Percentiles rank a stretch among this genome's conserved stretches.
Conservation (phyloP, 2,888 invertebrate genomes). For the Eupithecia vulgata region DNA sequence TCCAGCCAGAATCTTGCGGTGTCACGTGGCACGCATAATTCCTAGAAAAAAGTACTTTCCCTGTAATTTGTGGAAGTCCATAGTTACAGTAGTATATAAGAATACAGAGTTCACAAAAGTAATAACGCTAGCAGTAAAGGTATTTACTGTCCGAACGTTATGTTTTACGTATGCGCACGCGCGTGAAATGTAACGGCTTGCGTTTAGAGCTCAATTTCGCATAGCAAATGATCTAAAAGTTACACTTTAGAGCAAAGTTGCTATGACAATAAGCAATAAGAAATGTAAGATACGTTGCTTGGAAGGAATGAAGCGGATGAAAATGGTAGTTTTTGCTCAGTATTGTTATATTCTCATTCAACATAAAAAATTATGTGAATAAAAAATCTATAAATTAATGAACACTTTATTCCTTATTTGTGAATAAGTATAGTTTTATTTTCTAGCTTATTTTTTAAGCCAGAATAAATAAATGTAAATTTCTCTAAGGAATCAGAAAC, state of each 20-base stretch:
- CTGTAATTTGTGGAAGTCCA: slow-evolving; percentile 16
- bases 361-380: too few relatives aligned
- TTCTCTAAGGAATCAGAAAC: too few relatives aligned
- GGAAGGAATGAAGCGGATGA: not conserved
- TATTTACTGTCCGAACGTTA: slow-evolving; percentile 45
- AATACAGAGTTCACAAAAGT: slow-evolving; percentile 38
- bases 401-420: too few relatives aligned
- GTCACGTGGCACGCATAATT: too few relatives aligned
- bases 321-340: not conserved
- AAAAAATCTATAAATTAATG: too few relatives aligned
- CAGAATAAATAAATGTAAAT: too few relatives aligned
- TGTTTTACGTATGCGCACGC: slow-evolving; percentile 32
- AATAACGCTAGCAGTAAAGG: slow-evolving; percentile 44
- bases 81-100: slow-evolving; percentile 14
- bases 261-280: slow-evolving; percentile 9
- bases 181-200: slow-evolving; percentile 32
- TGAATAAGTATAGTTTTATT: too few relatives aligned
- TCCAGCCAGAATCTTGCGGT: too few relatives aligned
- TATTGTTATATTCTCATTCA: not conserved
- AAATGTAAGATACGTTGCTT: not conserved
- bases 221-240: not conserved
- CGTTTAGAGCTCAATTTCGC: slow-evolving; percentile 4
- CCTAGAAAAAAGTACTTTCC: too few relatives aligned
- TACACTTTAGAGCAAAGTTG: slow-evolving; percentile 3
- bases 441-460: too few relatives aligned